Evolutionary conservation across 2,888 invertebrate genomes (phyloP), one percentile per base, ranked within the genome.

Genomic region (Oxycera nigricornis): DNA sequence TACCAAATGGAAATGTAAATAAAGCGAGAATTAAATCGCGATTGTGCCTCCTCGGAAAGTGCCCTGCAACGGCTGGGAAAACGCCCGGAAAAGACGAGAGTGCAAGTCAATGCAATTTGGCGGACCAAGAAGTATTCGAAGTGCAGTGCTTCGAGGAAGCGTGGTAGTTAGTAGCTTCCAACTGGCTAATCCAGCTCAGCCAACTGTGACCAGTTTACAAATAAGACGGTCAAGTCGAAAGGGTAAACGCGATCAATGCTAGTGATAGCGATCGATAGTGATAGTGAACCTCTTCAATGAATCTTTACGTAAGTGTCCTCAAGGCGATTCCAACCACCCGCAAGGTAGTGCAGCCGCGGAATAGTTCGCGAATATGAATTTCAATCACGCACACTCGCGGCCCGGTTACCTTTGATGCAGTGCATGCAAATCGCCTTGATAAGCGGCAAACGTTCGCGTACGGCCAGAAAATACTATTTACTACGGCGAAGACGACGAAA

Each of bases 361-460:
- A 50, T 50, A n/a, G 14, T 17, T 31, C 2, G 62, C 2, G 22
- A 46, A 68, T 46, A 50, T 50, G 67, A 68, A 55, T 70, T 70
- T 70, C 26, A 31, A 31, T 55, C 70, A 55, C 70, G 70, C 26
- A 68, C 67, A 70, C 31, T 50, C 22, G 17, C 24, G 14, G 31
- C n/a, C 62, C 62, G 35, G 17, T 28, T 62, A 22, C 6, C 55
- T 55, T 7, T 20, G 55, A 20, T 31, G 35, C 24, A 41, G 22
- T 70, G 70, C 70, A 70, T 55, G 52, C 70, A 30, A 70, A 70
- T 52, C 24, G 24, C n/a, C 28, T 55, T 31, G 41, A n/a, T 24
- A 41, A 35, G 41, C 17, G 61, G 61, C 11, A 2, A 22, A 20
- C 20, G 2, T 17, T 9, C 28, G 30, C 59, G 17, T 31, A 61